phyloP scores from a whole-genome alignment of 2,888 invertebrate genomes.

The Caenorhabditis doughertyi region DNA sequence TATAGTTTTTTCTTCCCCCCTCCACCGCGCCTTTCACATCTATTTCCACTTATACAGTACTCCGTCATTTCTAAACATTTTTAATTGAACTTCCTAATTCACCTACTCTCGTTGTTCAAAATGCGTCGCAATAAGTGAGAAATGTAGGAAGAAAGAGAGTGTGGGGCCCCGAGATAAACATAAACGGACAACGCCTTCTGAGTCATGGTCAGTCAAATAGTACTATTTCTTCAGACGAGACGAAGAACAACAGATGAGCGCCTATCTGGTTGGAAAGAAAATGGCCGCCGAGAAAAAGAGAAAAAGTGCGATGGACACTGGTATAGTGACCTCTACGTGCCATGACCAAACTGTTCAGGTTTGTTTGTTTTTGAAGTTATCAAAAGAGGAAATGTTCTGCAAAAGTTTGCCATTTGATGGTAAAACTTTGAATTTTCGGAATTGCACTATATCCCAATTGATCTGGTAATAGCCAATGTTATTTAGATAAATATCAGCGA shows the following conservation, averaged over 20 bases:
- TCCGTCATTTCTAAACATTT: conserved; percentile 10
- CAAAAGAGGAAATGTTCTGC: no score
- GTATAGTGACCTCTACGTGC: conserved; percentile 8
- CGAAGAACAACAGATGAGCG: conserved; percentile 63
- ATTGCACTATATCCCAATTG: no score
- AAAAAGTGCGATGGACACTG: conserved; percentile 48
- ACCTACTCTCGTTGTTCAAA: conserved; percentile 23
- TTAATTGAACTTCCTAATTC: conserved; percentile 52
- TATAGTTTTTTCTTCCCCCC: not conserved
- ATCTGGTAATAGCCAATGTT: no score
- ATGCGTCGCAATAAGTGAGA: conserved; percentile 42
- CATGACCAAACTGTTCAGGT: conserved; percentile 58
- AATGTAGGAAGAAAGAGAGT: not conserved
- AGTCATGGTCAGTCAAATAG: conserved; percentile 57
- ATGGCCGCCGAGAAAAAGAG: conserved; percentile 56
- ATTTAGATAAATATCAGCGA: no score
- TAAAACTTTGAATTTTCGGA: no score
- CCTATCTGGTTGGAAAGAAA: conserved; percentile 58
- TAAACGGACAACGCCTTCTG: conserved; percentile 62
- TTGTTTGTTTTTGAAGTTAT: not conserved
- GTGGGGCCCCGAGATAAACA: conserved; percentile 40
- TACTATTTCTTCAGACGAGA: conserved; percentile 63
- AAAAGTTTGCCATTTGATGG: no score
- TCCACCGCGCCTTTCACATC: not conserved
- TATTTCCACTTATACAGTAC: conserved; percentile 6